These are phyloP conservation scores for Scolopax mira DNA, from an alignment of 2,113 vertebrate species.

Conservation along the genomic window DNA sequence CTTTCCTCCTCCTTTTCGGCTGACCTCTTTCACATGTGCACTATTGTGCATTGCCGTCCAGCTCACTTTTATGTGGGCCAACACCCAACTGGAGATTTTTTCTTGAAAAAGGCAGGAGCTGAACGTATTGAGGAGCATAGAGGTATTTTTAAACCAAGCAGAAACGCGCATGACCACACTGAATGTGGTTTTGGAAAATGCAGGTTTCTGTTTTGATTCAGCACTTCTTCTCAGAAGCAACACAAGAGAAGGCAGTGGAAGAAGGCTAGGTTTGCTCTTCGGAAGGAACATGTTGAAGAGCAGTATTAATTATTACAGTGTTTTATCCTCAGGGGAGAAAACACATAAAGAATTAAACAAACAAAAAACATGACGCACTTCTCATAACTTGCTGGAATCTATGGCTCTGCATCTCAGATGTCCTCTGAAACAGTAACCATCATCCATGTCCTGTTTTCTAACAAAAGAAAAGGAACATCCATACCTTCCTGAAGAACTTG, in stretches of 20 bases:
- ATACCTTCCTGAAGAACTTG: neutral
- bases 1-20: neutral
- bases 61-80: neutral
- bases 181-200: neutral
- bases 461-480: neutral
- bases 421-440: neutral
- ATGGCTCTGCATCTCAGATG: neutral
- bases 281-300: neutral
- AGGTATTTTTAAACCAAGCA: neutral
- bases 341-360: constrained; percentile 3
- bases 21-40: neutral
- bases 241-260: neutral
- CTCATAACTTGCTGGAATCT: neutral
- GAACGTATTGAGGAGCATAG: rapidly evolving
- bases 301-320: neutral
- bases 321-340: neutral
- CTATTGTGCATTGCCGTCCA: neutral
- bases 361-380: neutral
- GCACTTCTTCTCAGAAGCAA: constrained; percentile 1
- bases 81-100: neutral
- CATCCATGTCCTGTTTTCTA: neutral
- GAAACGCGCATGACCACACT: rapidly evolving
- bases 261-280: neutral
- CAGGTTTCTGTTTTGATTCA: constrained; percentile 6
- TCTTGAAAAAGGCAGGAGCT: neutral